Conservation (phyloP, 2,797 vertebrate genomes). For the Okamejei kenojei region DNA sequence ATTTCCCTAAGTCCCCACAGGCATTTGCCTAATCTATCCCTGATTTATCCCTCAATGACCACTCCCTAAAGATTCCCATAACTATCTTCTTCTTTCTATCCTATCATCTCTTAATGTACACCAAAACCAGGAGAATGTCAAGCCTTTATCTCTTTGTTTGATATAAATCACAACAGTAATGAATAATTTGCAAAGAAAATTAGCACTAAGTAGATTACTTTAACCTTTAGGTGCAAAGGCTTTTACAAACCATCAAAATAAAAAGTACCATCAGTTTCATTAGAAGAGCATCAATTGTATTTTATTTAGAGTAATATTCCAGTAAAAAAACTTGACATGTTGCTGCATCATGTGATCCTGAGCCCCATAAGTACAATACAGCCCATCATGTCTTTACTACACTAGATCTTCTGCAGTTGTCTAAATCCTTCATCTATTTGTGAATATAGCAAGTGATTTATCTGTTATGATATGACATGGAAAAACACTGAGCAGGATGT, state of each 20-base stretch:
- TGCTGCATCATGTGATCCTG: neutral
- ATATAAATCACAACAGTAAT: neutral
- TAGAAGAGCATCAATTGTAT: neutral
- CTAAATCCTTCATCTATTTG: neutral
- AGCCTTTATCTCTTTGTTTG: neutral
- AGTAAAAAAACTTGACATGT: neutral
- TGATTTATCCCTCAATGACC: too few species aligned
- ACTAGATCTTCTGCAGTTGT: neutral
- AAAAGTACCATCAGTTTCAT: neutral
- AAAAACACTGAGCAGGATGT: neutral
- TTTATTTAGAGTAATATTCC: neutral
- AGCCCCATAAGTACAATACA: neutral
- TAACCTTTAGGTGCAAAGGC: neutral
- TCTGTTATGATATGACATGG: neutral
- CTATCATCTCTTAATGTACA: too few species aligned
- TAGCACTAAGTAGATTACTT: neutral
- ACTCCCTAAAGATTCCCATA: too few species aligned
- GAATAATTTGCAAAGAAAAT: neutral
- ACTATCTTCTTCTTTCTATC: too few species aligned
- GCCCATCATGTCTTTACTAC: neutral
- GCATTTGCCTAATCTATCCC: too few species aligned
- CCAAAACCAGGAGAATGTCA: too few species aligned
- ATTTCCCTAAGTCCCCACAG: too few species aligned
- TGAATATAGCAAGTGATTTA: neutral
- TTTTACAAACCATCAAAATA: neutral